Evolutionary conservation across 2,113 vertebrate species (phyloP), one percentile per base, ranked within the genome.

Genomic region (Marmota monax): DNA sequence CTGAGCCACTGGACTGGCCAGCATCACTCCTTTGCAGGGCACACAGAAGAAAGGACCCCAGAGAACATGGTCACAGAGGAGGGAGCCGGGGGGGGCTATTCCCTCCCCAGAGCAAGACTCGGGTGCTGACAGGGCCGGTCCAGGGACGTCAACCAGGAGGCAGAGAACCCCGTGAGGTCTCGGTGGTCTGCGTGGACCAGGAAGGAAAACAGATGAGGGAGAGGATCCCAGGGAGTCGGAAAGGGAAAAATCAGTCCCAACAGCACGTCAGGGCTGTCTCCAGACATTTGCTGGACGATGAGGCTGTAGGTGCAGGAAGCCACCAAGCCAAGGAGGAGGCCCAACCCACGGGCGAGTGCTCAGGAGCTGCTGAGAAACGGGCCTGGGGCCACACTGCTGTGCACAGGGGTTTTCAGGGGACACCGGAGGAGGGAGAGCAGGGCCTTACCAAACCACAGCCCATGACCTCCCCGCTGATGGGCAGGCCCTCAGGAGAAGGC

Each of bases 151-250:
- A 1, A 0, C 22, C 4, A 17, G 45, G 17, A 56, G 39, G 8
- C 67, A 20, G 32, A 37, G 32, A 25, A 32, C 5, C 37, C 58
- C 2, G 4, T 14, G 1, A 23, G 76, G 56, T 7, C 20, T 7
- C 0, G 0, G n/a, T 34, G 1, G 9, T 4, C 63, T 9, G 1
- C 27, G 1, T 2, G 17, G n/a, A 6, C 0, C 17, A 20, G 10
- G n/a, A 25, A 4, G 5, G 4, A 4, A 51, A 14, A 4, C 5
- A 8, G n/a, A 11, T 2, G 16, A 85, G 42, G 13, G 23, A 4
- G 72, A 14, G 16, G 73, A 20, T 7, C 53, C n/a, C n/a, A 2
- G 58, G 0, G 32, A 48, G n/a, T 37, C 37, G 9, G 29, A 34
- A 37, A 53, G 42, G 7, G 7, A 0, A 9, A 17, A 0, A 11